Base-by-base conservation (phyloP, 2,797 vertebrate genomes). In the Prionace glauca region DNA sequence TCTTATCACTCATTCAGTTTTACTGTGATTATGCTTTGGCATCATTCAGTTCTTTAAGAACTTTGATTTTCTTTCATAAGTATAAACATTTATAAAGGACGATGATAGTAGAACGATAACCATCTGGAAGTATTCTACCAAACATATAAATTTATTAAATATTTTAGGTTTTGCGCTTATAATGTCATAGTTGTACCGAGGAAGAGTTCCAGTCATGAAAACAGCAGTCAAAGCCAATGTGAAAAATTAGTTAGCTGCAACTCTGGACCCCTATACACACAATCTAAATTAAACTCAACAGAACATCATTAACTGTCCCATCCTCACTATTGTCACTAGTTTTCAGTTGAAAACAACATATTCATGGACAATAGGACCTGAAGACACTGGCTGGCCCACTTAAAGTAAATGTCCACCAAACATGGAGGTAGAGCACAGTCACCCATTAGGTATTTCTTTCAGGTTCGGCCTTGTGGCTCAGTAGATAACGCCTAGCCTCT, bases 1-100 rank as follows among this genome's bases (percentile, higher is more conserved):
- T 50, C 86, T 50, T 88, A 88, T 88, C 86, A 60, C 86, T 88
- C 56, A 26, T 88, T 88, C 79, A 88, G 86, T 24, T 56, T 90
- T 62, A 62, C 62, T 60, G 10, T 90, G 50, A 29, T 62, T 62
- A 56, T 32, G 12, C 50, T 90, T 90, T 90, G 56, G 56, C 87
- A 56, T 32, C 87, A 90, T 90, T 90, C 87, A 90, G 26, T n/a
- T 56, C 87, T 90, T 90, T 60, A 32, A 88, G 26, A 62, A 32
- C 87, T 90, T 60, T 90, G 24, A 29, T 56, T 90, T 90, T 62
- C 11, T 29, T 90, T 90, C 87, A 60, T 90, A 29, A 56, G 45
- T 45, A 45, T 84, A 84, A 45, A 91, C 29, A 91, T 91, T 91
- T n/a, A 91, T 65, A 91, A 24, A 91, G 29, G 12, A 65, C 29